Base-by-base conservation (phyloP, 2,113 vertebrate species). In the Danio rerio region DNA sequence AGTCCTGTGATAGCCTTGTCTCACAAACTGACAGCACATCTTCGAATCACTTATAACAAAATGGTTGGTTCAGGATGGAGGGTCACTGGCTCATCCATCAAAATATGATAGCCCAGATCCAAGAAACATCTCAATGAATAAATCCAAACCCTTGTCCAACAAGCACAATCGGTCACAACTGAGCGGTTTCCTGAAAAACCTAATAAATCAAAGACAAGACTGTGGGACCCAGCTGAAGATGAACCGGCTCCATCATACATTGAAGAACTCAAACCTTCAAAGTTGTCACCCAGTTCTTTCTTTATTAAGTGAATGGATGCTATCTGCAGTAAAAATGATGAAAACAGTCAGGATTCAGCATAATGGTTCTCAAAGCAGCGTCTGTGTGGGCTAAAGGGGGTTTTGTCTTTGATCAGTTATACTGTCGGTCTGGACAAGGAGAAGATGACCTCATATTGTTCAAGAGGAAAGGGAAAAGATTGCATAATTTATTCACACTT, bases 51-150 rank as follows among this genome's bases (percentile, higher is more conserved):
- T 81, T 77, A 47, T 59, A 69, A 76, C 16, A 40, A 40, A 59
- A 72, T 58, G 31, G 13, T 62, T 63, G 10, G 61, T 66, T 55
- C 13, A 13, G 7, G 11, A 50, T 71, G 43, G 18, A 31, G 55
- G 42, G 53, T 31, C 43, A 59, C 45, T 65, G 70, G 50, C 42
- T 49, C 61, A 82, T 75, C 72, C 52, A 40, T 75, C 71, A 62
- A 43, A 18, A 13, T 50, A 21, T 81, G 70, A 56, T 81, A 81
- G 80, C 61, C 40, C 47, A 20, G 50, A 58, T 82, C 71, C 18
- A 58, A 20, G 15, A 82, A 82, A 75, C 61, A 75, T 69, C 74
- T 82, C 55, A 69, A 52, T 69, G 73, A 77, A 82, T 66, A 52
- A 77, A 82, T 77, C 81, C 65, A 77, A 69, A 82, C 53, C 42